A percentile compares a stretch with the other conserved stretches of the same genome.
Evolutionary conservation across 2,113 vertebrate species (phyloP).

Genomic region (Cavia porcellus): DNA sequence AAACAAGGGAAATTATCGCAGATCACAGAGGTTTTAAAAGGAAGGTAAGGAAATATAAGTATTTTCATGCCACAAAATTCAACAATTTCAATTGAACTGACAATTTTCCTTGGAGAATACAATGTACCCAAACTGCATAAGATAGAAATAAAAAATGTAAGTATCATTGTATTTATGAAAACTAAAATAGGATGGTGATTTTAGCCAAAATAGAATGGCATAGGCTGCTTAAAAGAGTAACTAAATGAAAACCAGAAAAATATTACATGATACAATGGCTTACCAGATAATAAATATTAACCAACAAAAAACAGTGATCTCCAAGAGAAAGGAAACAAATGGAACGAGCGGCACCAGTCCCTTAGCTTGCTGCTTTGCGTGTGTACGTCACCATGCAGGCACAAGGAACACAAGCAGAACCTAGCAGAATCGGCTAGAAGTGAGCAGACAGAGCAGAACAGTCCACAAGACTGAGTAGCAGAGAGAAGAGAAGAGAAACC

Average conservation of each 20-base stretch:
- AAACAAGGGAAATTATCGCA: not conserved
- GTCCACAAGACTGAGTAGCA: not conserved
- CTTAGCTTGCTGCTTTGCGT: not conserved
- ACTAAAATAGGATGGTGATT: not conserved
- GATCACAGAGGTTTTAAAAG: not conserved
- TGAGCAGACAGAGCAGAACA: not conserved
- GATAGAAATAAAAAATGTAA: constrained; percentile 2
- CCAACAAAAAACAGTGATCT: not conserved
- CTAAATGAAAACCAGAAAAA: not conserved
- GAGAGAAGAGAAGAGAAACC: not conserved
- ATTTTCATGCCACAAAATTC: constrained; percentile 8
- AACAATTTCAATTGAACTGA: not conserved
- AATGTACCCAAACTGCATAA: not conserved
- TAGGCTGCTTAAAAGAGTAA: not conserved
- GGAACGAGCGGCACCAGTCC: not conserved
- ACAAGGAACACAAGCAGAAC: not conserved
- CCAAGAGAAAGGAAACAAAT: not conserved
- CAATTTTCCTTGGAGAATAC: not conserved
- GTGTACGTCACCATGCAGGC: not conserved
- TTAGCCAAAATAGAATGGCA: not conserved
- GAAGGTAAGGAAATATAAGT: not conserved
- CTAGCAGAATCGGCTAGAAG: not conserved
- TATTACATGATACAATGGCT: not conserved
- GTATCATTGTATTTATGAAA: not conserved
- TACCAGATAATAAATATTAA: not conserved